A percentile compares a stretch with the other conserved stretches of the same genome.
Evolutionary conservation across 2,113 vertebrate genomes (phyloP).

Genomic region (Rhinichthys klamathensis): DNA sequence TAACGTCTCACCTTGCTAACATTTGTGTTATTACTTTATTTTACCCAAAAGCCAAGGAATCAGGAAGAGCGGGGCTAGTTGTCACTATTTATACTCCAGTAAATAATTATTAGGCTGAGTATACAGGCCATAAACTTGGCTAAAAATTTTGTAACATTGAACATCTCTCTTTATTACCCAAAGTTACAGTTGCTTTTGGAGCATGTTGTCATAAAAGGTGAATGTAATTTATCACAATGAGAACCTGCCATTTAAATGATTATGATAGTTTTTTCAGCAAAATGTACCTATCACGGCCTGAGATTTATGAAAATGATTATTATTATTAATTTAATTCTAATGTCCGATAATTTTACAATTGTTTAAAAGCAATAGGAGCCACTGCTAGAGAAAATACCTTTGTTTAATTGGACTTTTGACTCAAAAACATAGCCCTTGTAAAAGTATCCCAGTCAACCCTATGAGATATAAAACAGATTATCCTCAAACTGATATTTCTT

Average conservation of each 20-base stretch:
- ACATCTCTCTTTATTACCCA: neutral
- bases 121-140: neutral
- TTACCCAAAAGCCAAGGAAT: neutral
- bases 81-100: conserved; percentile 13
- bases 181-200: neutral
- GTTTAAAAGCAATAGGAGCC: neutral
- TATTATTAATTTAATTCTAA: neutral
- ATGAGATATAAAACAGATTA: neutral
- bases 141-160: neutral
- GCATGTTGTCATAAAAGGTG: neutral
- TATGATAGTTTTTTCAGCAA: neutral
- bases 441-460: neutral
- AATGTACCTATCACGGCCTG: neutral
- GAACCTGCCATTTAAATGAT: neutral
- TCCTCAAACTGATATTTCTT: neutral
- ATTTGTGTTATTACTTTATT: conserved; percentile 27
- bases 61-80: neutral
- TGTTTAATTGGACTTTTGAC: neutral
- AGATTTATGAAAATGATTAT: neutral
- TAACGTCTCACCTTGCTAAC: conserved; percentile 2
- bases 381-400: neutral
- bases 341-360: neutral
- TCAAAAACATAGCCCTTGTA: neutral
- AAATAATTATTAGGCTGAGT: neutral
- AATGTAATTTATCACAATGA: neutral